Evolutionary conservation across 2,888 invertebrate genomes (phyloP).

Genomic region (Phyllotreta cruciferae): DNA sequence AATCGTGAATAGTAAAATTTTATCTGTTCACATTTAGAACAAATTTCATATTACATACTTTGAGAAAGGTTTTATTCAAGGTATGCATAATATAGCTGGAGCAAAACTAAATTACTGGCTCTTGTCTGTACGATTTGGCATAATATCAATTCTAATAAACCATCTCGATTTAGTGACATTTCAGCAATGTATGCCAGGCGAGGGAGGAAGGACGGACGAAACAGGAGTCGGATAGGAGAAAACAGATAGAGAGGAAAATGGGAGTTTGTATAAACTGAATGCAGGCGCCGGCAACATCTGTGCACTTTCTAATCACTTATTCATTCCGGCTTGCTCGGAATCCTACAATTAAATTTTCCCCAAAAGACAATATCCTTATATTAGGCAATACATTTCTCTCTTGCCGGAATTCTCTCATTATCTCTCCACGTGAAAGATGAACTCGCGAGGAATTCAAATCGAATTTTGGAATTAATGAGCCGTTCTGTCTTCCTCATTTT

Average conservation of each 20-base stretch:
- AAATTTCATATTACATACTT: too few species aligned
- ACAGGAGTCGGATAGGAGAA: slow-evolving; percentile 8
- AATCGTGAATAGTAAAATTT: too few species aligned
- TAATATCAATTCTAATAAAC: slow-evolving; percentile 9
- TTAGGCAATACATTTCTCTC: slow-evolving; percentile 58
- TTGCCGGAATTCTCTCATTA: slow-evolving; percentile 56
- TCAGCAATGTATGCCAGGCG: slow-evolving; percentile 4
- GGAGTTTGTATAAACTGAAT: slow-evolving; percentile 30
- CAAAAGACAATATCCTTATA: slow-evolving; percentile 57
- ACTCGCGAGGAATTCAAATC: slow-evolving; percentile 50
- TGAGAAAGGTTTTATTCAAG: too few species aligned
- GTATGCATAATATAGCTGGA: too few species aligned
- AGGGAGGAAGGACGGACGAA: slow-evolving; percentile 5
- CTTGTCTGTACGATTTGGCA: background rate
- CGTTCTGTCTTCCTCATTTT: slow-evolving; percentile 43
- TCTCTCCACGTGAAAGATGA: slow-evolving; percentile 48
- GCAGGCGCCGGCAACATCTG: slow-evolving; percentile 30
- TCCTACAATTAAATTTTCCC: slow-evolving; percentile 53
- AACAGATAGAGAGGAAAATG: slow-evolving; percentile 7
- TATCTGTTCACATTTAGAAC: too few species aligned
- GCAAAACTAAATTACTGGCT: too few species aligned
- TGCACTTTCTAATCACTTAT: slow-evolving; percentile 38
- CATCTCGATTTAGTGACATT: slow-evolving; percentile 13
- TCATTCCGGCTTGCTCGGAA: slow-evolving; percentile 42
- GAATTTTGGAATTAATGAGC: slow-evolving; percentile 48